Evolutionary conservation across 2,888 invertebrate genomes (phyloP), one percentile per base, ranked within the genome.

Genomic region (Amblyjoppa proteus): DNA sequence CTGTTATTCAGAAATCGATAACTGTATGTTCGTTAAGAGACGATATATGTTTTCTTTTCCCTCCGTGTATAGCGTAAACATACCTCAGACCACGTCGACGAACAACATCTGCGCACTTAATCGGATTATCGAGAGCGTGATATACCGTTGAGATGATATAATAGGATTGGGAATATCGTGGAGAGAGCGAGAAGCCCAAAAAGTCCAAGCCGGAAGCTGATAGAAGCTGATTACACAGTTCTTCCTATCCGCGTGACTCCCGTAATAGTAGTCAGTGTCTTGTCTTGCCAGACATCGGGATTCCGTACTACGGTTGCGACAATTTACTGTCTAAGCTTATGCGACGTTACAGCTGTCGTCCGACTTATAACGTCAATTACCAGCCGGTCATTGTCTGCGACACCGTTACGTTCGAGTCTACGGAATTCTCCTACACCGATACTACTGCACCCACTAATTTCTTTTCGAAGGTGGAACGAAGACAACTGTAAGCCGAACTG

Each of bases 121-220:
- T 73, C 56, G 71, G 77, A 73, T 81, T 75, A 56, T 56, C 28
- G 34, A 66, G 34, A 66, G 58, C 34, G 77, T 25, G 38, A 66
- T 68, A 66, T 20, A 66, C 49, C 51, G 20, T 16, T 31, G 16
- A 80, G 25, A 51, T 34, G 56, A 53, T 28, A 41, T 80, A 80
- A 77, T 66, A 16, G 73, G 77, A 84, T 81, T 73, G 58, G 41
- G 69, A 31, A 56, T 68, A 51, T 64, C 53, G 51, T 25, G 45
- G 41, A 61, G 58, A 69, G 34, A 38, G 6, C 20, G 49, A 68
- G 49, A 66, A 51, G 34, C 11, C 16, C 68, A 28, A 51, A 68
- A 77, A 51, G 51, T 25, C 68, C 68, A 53, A 53, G 20, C 34
- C 56, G 53, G 53, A 77, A 68, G 56, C 56, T 77, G 77, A 77